Percentiles rank a stretch among this genome's conserved stretches.
phyloP scores from a whole-genome alignment of 2,113 vertebrate species.

The Sander lucioperca region DNA sequence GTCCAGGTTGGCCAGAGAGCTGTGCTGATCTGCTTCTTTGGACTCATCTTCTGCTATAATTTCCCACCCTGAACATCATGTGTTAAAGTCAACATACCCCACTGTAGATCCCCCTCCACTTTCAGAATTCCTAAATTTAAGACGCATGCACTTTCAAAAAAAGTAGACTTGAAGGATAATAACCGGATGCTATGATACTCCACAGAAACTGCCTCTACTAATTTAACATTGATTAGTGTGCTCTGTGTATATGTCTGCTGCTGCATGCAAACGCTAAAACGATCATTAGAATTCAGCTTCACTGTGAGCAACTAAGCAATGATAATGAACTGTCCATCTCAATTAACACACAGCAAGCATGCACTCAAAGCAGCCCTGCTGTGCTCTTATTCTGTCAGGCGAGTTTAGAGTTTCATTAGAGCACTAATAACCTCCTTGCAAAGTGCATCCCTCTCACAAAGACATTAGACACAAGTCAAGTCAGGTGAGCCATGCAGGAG shows the following conservation, averaged over 20 bases:
- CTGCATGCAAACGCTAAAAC: constrained; percentile 43
- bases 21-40: constrained; percentile 90
- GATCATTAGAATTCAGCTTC: constrained; percentile 56
- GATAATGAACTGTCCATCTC: constrained; percentile 68
- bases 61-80: constrained; percentile 89
- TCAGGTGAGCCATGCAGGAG: constrained; percentile 34
- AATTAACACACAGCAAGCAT: constrained; percentile 68
- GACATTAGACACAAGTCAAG: constrained; percentile 33
- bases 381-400: constrained; percentile 72
- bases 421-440: constrained; percentile 49
- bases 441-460: constrained; percentile 34
- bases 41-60: constrained; percentile 92
- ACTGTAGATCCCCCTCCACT: neutral
- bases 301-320: constrained; percentile 61
- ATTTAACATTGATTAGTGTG: constrained; percentile 12
- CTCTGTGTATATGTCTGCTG: constrained; percentile 14
- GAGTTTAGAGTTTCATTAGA: constrained; percentile 66
- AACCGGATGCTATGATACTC: neutral
- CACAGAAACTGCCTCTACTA: neutral
- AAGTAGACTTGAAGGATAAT: constrained; percentile 36
- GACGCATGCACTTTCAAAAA: neutral
- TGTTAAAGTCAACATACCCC: constrained; percentile 83
- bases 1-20: constrained; percentile 86
- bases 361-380: constrained; percentile 45
- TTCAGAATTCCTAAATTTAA: neutral